A percentile compares a stretch with the other conserved stretches of the same genome.
phyloP scores from a whole-genome alignment of 64 coral and sea anemone species.

The Dendrophyllia cribrosa region DNA sequence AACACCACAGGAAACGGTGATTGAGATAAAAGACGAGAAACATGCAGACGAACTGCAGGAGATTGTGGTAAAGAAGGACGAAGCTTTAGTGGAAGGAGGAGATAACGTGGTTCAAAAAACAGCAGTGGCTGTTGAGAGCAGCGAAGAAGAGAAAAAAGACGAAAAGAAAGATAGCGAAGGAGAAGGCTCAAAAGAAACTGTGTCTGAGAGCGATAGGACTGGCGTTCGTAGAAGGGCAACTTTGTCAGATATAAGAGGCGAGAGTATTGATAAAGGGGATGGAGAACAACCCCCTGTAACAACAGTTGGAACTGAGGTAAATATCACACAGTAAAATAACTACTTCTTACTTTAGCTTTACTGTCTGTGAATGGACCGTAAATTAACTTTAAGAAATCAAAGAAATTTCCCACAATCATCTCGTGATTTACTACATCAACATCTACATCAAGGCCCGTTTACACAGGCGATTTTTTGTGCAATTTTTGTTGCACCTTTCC shows the following conservation, averaged over 20 bases:
- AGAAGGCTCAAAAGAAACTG: not conserved
- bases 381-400: no score
- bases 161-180: constrained; percentile 51
- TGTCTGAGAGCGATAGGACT: not conserved
- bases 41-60: constrained; percentile 12
- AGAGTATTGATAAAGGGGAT: constrained; percentile 49
- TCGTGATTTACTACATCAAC: no score
- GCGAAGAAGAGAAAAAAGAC: constrained; percentile 52
- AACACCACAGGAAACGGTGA: constrained; percentile 9
- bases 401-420: no score
- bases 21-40: constrained; percentile 27
- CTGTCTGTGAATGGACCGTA: no score
- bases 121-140: not conserved
- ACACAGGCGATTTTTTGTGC: no score
- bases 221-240: constrained; percentile 61
- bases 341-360: no score
- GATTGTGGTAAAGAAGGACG: constrained; percentile 12
- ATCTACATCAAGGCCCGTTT: no score
- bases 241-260: constrained; percentile 62
- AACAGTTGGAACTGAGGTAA: constrained; percentile 13
- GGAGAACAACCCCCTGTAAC: not conserved
- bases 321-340: no score
- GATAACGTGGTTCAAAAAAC: not conserved
- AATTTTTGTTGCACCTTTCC: no score
- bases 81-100: not conserved